phyloP scores from a whole-genome alignment of 2,113 vertebrate genomes.

The Delphinus delphis region DNA sequence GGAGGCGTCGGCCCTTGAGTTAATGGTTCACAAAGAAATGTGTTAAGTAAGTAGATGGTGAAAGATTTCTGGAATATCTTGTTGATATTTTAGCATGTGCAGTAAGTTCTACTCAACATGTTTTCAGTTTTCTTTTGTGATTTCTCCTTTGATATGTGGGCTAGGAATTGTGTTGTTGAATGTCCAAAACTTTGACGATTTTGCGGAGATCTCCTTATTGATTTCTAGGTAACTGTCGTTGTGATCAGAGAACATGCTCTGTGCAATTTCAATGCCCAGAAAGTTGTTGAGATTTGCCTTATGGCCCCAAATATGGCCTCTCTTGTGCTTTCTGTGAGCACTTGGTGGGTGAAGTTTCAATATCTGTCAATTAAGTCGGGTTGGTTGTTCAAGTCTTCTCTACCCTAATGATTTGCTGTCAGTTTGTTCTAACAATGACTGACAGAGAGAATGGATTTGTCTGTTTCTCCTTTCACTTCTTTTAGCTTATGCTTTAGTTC shows the following conservation, averaged over 20 bases:
- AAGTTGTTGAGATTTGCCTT: background rate
- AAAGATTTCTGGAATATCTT: background rate
- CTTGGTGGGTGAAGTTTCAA: background rate
- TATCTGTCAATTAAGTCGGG: background rate
- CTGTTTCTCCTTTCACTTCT: background rate
- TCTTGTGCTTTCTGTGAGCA: background rate
- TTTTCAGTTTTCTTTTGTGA: background rate
- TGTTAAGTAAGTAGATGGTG: background rate
- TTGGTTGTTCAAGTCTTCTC: background rate
- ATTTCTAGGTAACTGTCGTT: background rate
- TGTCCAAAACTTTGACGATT: background rate
- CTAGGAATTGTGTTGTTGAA: background rate
- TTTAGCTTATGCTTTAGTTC: background rate
- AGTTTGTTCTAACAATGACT: background rate
- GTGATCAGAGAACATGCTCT: background rate
- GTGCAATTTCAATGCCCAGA: background rate
- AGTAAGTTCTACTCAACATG: background rate
- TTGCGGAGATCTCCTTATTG: background rate
- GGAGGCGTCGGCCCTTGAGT: background rate
- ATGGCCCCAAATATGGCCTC: background rate
- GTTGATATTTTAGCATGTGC: background rate
- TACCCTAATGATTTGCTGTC: background rate
- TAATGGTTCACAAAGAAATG: background rate
- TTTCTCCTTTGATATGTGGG: background rate
- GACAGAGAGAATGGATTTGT: background rate